Evolutionary conservation across 2,888 invertebrate species (phyloP).

Genomic region (Drosophila borealis): DNA sequence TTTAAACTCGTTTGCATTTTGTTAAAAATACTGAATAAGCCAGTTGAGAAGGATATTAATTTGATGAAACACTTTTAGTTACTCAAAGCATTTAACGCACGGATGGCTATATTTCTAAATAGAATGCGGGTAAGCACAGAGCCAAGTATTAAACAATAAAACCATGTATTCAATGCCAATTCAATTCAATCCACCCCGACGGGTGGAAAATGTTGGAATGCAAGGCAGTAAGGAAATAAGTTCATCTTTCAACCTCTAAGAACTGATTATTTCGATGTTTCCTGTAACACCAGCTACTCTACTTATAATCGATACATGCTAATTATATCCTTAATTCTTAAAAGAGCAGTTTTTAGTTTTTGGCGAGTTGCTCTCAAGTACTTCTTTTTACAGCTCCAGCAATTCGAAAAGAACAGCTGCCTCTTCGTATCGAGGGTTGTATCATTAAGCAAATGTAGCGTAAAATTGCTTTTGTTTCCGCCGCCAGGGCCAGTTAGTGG

Average conservation of each 20-base stretch:
- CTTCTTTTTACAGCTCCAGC: slow-evolving; percentile 19
- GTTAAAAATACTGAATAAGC: neutral
- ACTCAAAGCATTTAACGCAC: slow-evolving; percentile 5
- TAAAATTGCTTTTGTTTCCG: slow-evolving; percentile 73
- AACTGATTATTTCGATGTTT: no score
- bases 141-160: neutral
- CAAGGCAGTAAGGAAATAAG: no score
- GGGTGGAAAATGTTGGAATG: no score
- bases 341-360: slow-evolving; percentile 16
- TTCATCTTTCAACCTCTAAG: no score
- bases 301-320: neutral
- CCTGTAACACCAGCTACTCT: neutral
- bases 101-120: slow-evolving; percentile 5
- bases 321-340: neutral
- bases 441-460: slow-evolving; percentile 74
- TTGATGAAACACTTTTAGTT: neutral
- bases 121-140: neutral
- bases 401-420: slow-evolving; percentile 40
- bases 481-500: slow-evolving; percentile 48
- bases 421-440: slow-evolving; percentile 47
- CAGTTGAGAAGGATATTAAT: neutral
- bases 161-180: neutral
- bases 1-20: slow-evolving; percentile 2
- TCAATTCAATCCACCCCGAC: no score
- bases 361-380: slow-evolving; percentile 10